Evolutionary conservation across 1,140 invertebrate species (phyloP), one percentile per base, ranked within the genome.

Genomic region (Lasioglossum albipes): DNA sequence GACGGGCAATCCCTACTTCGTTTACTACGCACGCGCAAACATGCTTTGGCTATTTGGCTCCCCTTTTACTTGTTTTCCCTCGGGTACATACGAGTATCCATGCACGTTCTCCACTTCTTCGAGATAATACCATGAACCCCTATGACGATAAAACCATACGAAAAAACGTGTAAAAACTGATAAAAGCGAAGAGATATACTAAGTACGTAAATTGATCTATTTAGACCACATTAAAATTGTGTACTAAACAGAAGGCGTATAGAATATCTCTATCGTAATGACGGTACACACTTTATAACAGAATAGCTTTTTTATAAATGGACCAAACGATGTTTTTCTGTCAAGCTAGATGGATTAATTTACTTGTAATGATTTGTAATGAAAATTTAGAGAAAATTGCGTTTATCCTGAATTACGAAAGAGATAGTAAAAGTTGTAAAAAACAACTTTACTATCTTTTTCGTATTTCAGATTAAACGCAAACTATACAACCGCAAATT

Each of bases 1-100:
- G 83, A 81, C 85, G 77, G 66, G 62, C n/a, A 49, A 45, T 78
- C 70, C 84, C 83, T 57, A 27, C 78, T 81, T 73, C 52, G 2
- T 67, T 18, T 36, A 18, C 13, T 27, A 66, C 87, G 81, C 86
- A 71, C 67, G 87, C 83, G 87, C 73, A 41, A 12, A 5, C 54
- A 49, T 12, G n/a, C 0, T 13, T 42, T 18, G 20, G 12, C n/a
- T 73, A 0, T 13, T 42, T 18, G 20, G 12, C n/a, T 73, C 36
- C 42, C 7, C 7, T 57, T 72, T 54, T 27, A 49, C 31, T 65
- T 76, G 27, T 6, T 75, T 22, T 42, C 66, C 3, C 13, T n/a
- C 3, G 4, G 4, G 16, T 71, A 77, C 78, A 20, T 71, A 75
- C 78, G 75, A 78, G 79, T n/a, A 22, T 67, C 22, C 59, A 41